A percentile compares a stretch with the other conserved stretches of the same genome.
Evolutionary conservation across 2,113 vertebrate species (phyloP).

Genomic region (Coreoperca whiteheadi): DNA sequence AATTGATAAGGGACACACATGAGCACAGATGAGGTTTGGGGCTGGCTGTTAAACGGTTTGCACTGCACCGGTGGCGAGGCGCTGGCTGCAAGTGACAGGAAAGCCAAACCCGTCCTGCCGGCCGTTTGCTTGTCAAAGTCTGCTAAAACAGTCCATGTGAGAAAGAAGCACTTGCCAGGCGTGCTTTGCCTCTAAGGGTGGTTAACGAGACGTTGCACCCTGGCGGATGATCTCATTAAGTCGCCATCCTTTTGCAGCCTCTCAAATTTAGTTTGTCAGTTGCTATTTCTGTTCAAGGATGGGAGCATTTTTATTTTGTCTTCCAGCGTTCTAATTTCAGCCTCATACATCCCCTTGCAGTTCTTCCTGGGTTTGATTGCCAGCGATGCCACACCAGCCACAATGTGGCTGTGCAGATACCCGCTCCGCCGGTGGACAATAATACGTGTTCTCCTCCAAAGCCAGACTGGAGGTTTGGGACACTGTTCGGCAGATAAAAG

Average conservation of each 20-base stretch:
- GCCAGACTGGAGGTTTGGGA: conserved; percentile 58
- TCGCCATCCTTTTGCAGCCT: background rate
- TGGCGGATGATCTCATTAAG: conserved; percentile 24
- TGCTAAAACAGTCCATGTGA: conserved; percentile 18
- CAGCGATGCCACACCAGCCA: conserved; percentile 39
- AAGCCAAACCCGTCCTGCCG: conserved; percentile 26
- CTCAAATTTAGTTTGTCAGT: conserved; percentile 21
- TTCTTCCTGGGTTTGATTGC: conserved; percentile 23
- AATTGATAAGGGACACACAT: conserved; percentile 9
- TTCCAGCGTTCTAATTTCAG: conserved; percentile 50
- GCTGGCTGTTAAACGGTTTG: background rate
- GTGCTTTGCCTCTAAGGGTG: background rate
- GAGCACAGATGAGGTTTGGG: background rate
- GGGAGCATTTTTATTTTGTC: conserved; percentile 34
- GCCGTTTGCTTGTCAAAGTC: background rate
- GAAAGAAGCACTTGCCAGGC: conserved; percentile 20
- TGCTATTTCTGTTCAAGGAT: conserved; percentile 57
- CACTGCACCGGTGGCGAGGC: background rate
- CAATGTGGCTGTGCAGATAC: conserved; percentile 34
- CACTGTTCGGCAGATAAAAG: conserved; percentile 70
- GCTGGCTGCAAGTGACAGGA: background rate
- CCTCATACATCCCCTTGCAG: conserved; percentile 15
- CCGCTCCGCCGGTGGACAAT: conserved; percentile 25
- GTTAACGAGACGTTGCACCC: conserved; percentile 9
- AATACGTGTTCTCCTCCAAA: conserved; percentile 63